Conservation (phyloP, 2,888 invertebrate species). For the Caenorhabditis sp. region DNA sequence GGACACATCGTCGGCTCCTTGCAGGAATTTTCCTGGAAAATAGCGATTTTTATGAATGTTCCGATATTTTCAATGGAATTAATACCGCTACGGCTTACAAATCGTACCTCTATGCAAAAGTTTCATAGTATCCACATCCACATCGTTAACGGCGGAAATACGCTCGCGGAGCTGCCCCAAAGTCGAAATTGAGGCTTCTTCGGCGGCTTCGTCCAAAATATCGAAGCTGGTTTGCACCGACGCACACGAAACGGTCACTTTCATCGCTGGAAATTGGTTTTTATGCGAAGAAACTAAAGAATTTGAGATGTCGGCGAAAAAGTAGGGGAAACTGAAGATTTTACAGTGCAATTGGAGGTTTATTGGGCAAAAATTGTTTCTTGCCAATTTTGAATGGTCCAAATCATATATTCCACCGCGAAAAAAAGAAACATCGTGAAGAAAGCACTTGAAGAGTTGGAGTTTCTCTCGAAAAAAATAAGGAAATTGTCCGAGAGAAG, state of each 20-base stretch:
- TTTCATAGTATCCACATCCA: conserved; percentile 62
- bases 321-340: too few relatives aligned
- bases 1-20: conserved; percentile 51
- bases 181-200: conserved; percentile 47
- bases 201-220: conserved; percentile 31
- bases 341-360: too few relatives aligned
- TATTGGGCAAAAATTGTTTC: too few relatives aligned
- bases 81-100: not conserved
- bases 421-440: too few relatives aligned
- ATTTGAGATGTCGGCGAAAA: not conserved
- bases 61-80: not conserved
- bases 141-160: conserved; percentile 60
- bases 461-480: not conserved
- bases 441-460: not conserved
- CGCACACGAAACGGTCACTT: conserved; percentile 43
- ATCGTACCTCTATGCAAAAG: conserved; percentile 68
- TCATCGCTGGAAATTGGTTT: conserved; percentile 32
- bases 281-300: not conserved
- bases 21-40: conserved; percentile 67
- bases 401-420: too few relatives aligned
- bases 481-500: conserved; percentile 9
- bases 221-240: conserved; percentile 38
- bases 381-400: not conserved
- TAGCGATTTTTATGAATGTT: not conserved
- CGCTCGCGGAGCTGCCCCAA: conserved; percentile 59